Percentiles rank a stretch among this genome's conserved stretches.
Evolutionary conservation across 2,113 vertebrate species (phyloP).

Genomic region (Bolborhynchus lineola): DNA sequence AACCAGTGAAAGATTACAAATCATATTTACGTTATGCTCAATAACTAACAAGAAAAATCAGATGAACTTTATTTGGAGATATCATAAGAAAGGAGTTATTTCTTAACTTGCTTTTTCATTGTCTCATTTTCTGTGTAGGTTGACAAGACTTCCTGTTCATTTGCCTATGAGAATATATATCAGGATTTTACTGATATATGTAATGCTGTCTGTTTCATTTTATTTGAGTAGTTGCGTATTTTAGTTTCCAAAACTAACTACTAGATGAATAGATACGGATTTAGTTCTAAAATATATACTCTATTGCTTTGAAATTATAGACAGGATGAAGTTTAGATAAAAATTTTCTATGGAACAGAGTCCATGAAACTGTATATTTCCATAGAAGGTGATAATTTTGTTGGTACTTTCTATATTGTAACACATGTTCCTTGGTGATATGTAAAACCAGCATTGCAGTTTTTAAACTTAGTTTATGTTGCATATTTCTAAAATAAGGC

Average conservation of each 20-base stretch:
- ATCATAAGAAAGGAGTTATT: neutral
- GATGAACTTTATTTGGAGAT: neutral
- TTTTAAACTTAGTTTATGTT: neutral
- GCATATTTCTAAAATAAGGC: neutral
- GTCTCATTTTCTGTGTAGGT: neutral
- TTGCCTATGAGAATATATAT: neutral
- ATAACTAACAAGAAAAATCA: neutral
- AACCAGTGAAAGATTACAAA: neutral
- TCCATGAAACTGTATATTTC: neutral
- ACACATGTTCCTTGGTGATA: neutral
- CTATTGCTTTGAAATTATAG: neutral
- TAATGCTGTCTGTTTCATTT: neutral
- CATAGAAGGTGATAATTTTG: neutral
- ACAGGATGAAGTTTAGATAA: neutral
- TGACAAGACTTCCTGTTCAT: neutral
- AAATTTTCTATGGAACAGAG: neutral
- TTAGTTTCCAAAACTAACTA: neutral
- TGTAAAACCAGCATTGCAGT: neutral
- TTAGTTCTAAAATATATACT: neutral
- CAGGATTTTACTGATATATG: neutral
- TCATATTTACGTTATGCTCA: neutral
- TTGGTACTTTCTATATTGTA: neutral
- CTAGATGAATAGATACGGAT: neutral
- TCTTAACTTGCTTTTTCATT: neutral
- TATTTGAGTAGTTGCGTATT: neutral